Conservation (phyloP, 2,888 invertebrate species). For the Stramonita haemastoma region DNA sequence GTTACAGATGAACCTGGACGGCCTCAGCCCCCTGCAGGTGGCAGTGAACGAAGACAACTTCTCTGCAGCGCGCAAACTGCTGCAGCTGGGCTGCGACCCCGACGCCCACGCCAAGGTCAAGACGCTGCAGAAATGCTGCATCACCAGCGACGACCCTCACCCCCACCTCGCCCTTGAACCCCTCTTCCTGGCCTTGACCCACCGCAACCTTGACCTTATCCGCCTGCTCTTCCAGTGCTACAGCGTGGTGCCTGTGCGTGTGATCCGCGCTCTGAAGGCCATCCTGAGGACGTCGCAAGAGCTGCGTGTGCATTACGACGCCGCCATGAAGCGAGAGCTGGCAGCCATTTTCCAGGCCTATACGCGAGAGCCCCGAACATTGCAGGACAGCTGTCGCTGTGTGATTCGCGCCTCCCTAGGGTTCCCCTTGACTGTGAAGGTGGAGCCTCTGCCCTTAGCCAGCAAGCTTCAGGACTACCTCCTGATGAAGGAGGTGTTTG, state of each 20-base stretch:
- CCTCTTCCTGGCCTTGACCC: conserved; percentile 71
- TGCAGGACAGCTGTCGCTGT: conserved; percentile 70
- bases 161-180: conserved; percentile 76
- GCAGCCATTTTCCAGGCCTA: conserved; percentile 60
- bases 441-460: conserved; percentile 65
- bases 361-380: conserved; percentile 57
- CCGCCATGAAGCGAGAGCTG: conserved; percentile 60
- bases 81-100: conserved; percentile 73
- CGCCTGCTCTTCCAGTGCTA: conserved; percentile 68
- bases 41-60: conserved; percentile 68
- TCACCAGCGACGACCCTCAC: conserved; percentile 69
- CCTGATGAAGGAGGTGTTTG: conserved; percentile 66
- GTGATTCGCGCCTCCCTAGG: conserved; percentile 63
- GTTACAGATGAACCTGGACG: conserved; percentile 70
- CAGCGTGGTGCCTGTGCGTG: conserved; percentile 60
- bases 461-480: conserved; percentile 70
- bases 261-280: conserved; percentile 61
- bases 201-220: conserved; percentile 70
- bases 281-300: conserved; percentile 67
- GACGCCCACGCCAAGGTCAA: conserved; percentile 62
- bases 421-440: conserved; percentile 59
- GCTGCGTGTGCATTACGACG: conserved; percentile 60
- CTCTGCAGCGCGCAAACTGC: conserved; percentile 62
- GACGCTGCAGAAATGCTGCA: conserved; percentile 66
- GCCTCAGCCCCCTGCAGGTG: conserved; percentile 69